phyloP scores from a whole-genome alignment of 2,797 vertebrate species.

The Chelon auratus region DNA sequence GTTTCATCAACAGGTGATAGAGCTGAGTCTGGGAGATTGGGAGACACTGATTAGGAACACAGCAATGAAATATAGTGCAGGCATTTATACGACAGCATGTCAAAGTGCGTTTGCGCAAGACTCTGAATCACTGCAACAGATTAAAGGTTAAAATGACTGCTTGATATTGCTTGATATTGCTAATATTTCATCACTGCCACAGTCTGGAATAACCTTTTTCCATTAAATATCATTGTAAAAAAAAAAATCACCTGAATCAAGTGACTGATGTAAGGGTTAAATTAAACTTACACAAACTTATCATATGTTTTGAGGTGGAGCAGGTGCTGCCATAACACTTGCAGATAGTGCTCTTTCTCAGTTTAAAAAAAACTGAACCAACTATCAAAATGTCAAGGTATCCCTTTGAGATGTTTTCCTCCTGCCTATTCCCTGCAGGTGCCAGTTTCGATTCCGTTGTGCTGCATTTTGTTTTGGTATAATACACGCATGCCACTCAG shows the following conservation, averaged over 20 bases:
- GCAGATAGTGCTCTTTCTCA: constrained; percentile 14
- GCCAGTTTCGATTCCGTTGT: constrained; percentile 41
- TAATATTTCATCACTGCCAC: not conserved
- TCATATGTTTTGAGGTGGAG: not conserved
- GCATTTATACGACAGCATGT: constrained; percentile 6
- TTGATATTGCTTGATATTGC: not conserved
- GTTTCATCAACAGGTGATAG: not conserved
- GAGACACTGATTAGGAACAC: not conserved
- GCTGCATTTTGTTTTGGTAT: constrained; percentile 43
- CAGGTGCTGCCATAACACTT: constrained; percentile 1
- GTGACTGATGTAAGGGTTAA: constrained; percentile 3
- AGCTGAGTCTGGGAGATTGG: not conserved
- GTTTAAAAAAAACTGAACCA: constrained; percentile 29
- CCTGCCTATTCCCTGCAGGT: constrained; percentile 27
- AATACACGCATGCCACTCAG: constrained; percentile 51
- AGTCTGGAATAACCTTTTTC: constrained; percentile 3
- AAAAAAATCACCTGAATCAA: not conserved
- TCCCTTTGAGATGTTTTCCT: constrained; percentile 39
- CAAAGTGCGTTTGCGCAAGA: constrained; percentile 40
- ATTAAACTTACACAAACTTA: constrained; percentile 1
- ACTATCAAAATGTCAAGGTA: constrained; percentile 45
- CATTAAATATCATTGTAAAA: constrained; percentile 2
- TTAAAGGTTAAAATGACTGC: not conserved
- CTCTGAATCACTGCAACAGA: not conserved
- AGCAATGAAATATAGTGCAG: not conserved